Evolutionary conservation across 2,113 vertebrate species (phyloP).

Genomic region (Ammodytes dubius): DNA sequence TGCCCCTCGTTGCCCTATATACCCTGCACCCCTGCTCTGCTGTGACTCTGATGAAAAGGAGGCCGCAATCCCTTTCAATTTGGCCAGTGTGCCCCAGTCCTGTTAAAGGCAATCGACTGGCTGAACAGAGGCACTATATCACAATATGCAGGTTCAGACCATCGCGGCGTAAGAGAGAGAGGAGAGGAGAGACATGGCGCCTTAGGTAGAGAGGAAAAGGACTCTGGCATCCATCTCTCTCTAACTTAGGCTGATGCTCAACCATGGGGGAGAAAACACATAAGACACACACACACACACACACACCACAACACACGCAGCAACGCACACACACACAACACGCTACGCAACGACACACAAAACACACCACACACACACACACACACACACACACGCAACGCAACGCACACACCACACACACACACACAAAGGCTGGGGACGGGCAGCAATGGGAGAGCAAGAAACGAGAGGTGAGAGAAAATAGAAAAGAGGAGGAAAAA

Average conservation of each 20-base stretch:
- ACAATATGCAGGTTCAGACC: constrained; percentile 86
- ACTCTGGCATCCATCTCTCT: constrained; percentile 85
- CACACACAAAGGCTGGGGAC: constrained; percentile 24
- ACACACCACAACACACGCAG: constrained; percentile 25
- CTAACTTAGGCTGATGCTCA: constrained; percentile 66
- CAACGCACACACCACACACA: constrained; percentile 33
- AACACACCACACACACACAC: constrained; percentile 19
- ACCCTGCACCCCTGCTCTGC: constrained; percentile 65
- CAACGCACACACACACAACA: constrained; percentile 12
- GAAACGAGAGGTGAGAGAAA: constrained; percentile 65
- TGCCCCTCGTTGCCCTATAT: constrained; percentile 58
- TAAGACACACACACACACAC: constrained; percentile 37
- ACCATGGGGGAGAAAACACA: constrained; percentile 41
- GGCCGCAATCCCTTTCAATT: constrained; percentile 86
- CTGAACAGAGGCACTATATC: constrained; percentile 87
- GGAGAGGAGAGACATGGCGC: constrained; percentile 76
- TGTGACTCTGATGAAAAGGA: constrained; percentile 85
- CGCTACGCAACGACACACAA: constrained; percentile 31
- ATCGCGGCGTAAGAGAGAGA: constrained; percentile 59
- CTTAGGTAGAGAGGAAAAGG: constrained; percentile 67
- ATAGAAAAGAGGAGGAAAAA: constrained; percentile 75
- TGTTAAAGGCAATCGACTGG: constrained; percentile 87
- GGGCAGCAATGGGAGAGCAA: constrained; percentile 60
- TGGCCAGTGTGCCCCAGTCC: constrained; percentile 79
- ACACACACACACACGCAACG: constrained; percentile 20